Conservation (phyloP, 1,140 invertebrate species). For the Drosophila parabipectinata region DNA sequence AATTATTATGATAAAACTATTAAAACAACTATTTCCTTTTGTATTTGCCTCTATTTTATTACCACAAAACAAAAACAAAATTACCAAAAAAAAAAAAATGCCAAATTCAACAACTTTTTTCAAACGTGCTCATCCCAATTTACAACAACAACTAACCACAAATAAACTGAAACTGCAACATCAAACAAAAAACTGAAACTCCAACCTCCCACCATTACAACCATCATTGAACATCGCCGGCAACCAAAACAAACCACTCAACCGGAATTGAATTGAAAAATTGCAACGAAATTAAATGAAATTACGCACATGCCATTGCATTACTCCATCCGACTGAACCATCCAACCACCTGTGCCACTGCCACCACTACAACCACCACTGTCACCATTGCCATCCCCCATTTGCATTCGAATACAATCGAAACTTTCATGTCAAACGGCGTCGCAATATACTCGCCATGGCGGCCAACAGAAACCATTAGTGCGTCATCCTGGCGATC, state of each 20-base stretch:
- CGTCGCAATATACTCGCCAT: constrained; percentile 74
- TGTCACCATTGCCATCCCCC: constrained; percentile 15
- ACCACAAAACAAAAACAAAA: constrained; percentile 45
- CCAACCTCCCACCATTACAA: constrained; percentile 26
- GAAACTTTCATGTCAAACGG: constrained; percentile 75
- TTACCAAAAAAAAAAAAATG: constrained; percentile 33
- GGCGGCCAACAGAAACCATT: constrained; percentile 91
- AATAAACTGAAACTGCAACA: constrained; percentile 37
- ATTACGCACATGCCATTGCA: constrained; percentile 72
- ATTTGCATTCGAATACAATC: constrained; percentile 34
- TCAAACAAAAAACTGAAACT: constrained; percentile 49
- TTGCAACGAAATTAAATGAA: constrained; percentile 77
- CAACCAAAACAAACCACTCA: constrained; percentile 62
- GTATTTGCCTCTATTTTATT: constrained; percentile 79
- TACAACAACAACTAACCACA: constrained; percentile 66
- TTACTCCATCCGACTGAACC: constrained; percentile 9
- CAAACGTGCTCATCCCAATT: constrained; percentile 66
- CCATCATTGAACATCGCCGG: constrained; percentile 63
- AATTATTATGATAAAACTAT: constrained; percentile 81
- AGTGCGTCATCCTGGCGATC: constrained; percentile 91
- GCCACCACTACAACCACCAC: constrained; percentile 12
- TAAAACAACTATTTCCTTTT: constrained; percentile 82
- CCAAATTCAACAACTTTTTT: constrained; percentile 74
- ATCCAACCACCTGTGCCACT: constrained; percentile 29
- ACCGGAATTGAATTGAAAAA: constrained; percentile 77